A percentile compares a stretch with the other conserved stretches of the same genome.
These are phyloP conservation scores for Glyphotaelius pellucidus DNA, from an alignment of 2,888 invertebrate genomes.

Conservation along the genomic window DNA sequence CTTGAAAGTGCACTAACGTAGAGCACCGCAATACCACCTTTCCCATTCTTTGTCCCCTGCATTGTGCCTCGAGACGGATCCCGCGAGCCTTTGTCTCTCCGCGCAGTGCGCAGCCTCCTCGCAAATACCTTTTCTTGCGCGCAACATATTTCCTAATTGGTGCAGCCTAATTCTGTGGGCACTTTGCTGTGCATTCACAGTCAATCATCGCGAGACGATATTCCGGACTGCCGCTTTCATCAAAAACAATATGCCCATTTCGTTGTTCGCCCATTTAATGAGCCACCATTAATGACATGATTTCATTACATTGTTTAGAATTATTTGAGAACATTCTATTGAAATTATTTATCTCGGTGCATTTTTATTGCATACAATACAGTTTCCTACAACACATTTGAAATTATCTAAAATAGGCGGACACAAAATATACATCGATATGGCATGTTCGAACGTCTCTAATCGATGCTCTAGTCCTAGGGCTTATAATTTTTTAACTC, in stretches of 20 bases:
- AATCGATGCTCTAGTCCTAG: too few species aligned
- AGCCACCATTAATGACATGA: not conserved
- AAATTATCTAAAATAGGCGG: too few species aligned
- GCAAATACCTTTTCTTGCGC: conserved; percentile 18
- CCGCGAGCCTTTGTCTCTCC: conserved; percentile 26
- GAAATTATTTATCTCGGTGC: not conserved
- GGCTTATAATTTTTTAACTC: too few species aligned
- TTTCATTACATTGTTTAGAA: not conserved
- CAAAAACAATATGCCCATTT: not conserved
- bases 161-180: conserved; percentile 12
- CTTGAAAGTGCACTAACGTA: not conserved
- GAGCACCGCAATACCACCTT: not conserved
- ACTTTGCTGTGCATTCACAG: not conserved
- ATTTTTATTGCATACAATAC: not conserved
- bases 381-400: too few species aligned
- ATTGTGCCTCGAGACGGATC: not conserved
- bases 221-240: not conserved
- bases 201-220: conserved; percentile 13
- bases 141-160: conserved; percentile 22
- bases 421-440: too few species aligned
- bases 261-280: not conserved
- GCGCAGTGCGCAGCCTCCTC: not conserved
- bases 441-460: too few species aligned
- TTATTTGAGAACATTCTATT: too few species aligned
- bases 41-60: not conserved